Base-by-base conservation (phyloP, 2,113 vertebrate species). In the Onychostruthus taczanowskii region DNA sequence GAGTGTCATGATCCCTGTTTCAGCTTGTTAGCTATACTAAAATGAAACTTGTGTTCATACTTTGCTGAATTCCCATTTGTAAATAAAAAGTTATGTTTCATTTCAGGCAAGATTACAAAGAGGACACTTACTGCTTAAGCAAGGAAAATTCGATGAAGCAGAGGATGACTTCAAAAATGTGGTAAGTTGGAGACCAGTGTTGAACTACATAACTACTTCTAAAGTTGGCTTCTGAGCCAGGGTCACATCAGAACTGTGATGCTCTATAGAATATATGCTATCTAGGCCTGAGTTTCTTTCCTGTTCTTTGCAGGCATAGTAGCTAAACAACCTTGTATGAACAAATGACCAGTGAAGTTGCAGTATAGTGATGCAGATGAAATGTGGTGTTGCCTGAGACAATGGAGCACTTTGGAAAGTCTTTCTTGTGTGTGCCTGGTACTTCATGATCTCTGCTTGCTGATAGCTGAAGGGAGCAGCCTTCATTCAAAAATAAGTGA, bases 151-250 rank as follows among this genome's bases (percentile, higher is more conserved):
- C 9, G 99, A 99, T 93, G 99, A 99, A 97, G 99, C 99, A 23
- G 99, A 99, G 95, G 98, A 98, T 55, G 99, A 99, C 96, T 99
- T 99, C 70, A 99, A 99, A 96, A 99, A 98, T 88, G 99, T 99
- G 98, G 99, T 99, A 97, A 98, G 99, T 98, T 76, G 91, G 23
- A 93, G 30, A 24, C 28, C 18, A 35, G 14, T 46, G n/a, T 13
- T 67, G 52, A 83, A 28, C 31, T 77, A 18, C 2, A 3, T 79
- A 8, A 28, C 16, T 78, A 2, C 16, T 73, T 91, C 39, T 44
- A 59, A 68, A 24, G 8, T 16, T 80, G 39, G 1, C 3, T 61
- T 84, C 70, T 49, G 20, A 75, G 49, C n/a, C 46, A 50, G 35
- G 30, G 50, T 52, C 28, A 64, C 8, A 4, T 37, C 26, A 79